Percentiles rank a stretch among this genome's conserved stretches.
Evolutionary conservation across 2,113 vertebrate genomes (phyloP).

Genomic region (Oncorhynchus keta): DNA sequence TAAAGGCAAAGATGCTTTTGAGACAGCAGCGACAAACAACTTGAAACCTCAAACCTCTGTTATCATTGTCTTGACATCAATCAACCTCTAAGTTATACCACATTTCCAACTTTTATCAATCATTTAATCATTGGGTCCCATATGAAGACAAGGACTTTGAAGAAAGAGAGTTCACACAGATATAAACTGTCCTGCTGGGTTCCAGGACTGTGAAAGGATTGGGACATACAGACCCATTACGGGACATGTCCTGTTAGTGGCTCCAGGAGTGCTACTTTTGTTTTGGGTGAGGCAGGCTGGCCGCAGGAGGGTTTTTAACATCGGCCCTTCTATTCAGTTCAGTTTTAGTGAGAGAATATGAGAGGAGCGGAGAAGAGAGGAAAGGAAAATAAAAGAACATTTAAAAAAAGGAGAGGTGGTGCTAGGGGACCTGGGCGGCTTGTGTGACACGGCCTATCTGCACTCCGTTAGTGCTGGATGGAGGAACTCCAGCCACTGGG

Average conservation of each 20-base stretch:
- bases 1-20: no score
- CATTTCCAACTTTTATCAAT: no score
- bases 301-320: no score
- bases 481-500: constrained; percentile 23
- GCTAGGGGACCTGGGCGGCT: constrained; percentile 4
- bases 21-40: no score
- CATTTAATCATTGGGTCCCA: no score
- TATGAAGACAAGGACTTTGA: not conserved
- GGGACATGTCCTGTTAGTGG: constrained; percentile 34
- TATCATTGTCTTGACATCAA: no score
- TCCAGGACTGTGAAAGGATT: constrained; percentile 39
- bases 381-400: no score
- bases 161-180: constrained; percentile 24
- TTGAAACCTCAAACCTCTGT: no score
- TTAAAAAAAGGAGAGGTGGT: constrained; percentile 5
- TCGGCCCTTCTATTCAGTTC: no score
- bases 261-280: not conserved
- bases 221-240: constrained; percentile 52
- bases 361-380: not conserved
- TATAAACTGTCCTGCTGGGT: constrained; percentile 32
- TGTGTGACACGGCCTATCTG: constrained; percentile 27
- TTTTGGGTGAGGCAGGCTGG: no score
- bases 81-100: no score
- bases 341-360: not conserved
- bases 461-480: constrained; percentile 27